Evolutionary conservation across 2,888 invertebrate genomes (phyloP), one percentile per base, ranked within the genome.

Genomic region (Parascotia fuliginaria): DNA sequence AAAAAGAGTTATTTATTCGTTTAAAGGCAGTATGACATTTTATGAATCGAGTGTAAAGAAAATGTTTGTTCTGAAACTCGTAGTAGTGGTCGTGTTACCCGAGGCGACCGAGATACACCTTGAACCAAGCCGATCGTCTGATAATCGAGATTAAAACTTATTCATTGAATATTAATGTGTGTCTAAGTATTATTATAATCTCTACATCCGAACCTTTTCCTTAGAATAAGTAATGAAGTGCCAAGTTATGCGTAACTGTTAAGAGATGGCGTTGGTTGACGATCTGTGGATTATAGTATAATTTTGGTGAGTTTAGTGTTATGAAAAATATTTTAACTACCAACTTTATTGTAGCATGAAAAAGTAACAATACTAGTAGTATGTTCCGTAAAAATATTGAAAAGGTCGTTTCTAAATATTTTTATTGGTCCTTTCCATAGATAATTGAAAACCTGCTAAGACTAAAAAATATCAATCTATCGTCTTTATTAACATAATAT

Each of bases 101-200:
- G 54, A 60, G 55, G 57, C 60, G 69, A 68, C 69, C 66, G 63
- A 58, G 62, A 70, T 77, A 73, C 69, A 71, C 75, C 72, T 79
- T 71, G 73, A 71, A 70, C 61, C 59, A 40, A 55, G 59, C 58
- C 61, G 77, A 79, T 79, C 60, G 68, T 60, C 54, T 42, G 69
- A 76, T 73, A 69, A 29, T 29, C 13, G 37, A 66, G 65, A 70
- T 65, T 64, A 72, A 61, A 60, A 65, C 55, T 27, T 42, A 62
- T 63, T 68, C 57, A 67, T 62, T 68, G 65, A 75, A 67, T 70
- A 67, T 65, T 65, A 69, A 64, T 64, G 55, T 55, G 42, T 16
- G 34, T 40, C 44, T 59, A 45, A 51, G 55, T 55, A 54, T 60
- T 69, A 53, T 54, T 55, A 51, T 36, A 48, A 61, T 54, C 56